Conservation (phyloP, 2,113 vertebrate genomes). For the Benitochromis conjunctus region DNA sequence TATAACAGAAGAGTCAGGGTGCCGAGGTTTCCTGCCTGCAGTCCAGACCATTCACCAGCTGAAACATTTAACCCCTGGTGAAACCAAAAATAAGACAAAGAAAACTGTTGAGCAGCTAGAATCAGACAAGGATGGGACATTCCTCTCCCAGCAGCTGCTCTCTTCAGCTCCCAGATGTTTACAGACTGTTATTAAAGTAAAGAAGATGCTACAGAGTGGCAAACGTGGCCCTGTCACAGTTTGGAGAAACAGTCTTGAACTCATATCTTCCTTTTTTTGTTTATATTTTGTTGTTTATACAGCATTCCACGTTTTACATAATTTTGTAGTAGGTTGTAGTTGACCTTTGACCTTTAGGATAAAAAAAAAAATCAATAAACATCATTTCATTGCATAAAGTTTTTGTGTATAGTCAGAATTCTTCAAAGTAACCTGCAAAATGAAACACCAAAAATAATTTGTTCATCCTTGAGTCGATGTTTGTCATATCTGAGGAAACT, state of each 20-base stretch:
- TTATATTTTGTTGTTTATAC: neutral
- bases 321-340: neutral
- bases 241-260: neutral
- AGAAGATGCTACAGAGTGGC: neutral
- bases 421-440: neutral
- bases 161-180: neutral
- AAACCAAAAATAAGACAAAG: neutral
- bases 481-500: neutral
- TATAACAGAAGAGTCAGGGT: neutral
- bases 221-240: neutral
- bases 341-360: neutral
- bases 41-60: neutral
- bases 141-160: neutral
- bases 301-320: neutral
- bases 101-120: fast-evolving
- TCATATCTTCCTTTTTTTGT: neutral
- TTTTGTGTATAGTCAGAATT: neutral
- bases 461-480: neutral
- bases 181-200: neutral
- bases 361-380: neutral
- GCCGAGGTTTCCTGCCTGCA: neutral
- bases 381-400: neutral
- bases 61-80: neutral
- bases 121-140: neutral
- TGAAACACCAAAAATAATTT: fast-evolving